Evolutionary conservation across 2,113 vertebrate species (phyloP).

Genomic region (Dipodomys stephensi): DNA sequence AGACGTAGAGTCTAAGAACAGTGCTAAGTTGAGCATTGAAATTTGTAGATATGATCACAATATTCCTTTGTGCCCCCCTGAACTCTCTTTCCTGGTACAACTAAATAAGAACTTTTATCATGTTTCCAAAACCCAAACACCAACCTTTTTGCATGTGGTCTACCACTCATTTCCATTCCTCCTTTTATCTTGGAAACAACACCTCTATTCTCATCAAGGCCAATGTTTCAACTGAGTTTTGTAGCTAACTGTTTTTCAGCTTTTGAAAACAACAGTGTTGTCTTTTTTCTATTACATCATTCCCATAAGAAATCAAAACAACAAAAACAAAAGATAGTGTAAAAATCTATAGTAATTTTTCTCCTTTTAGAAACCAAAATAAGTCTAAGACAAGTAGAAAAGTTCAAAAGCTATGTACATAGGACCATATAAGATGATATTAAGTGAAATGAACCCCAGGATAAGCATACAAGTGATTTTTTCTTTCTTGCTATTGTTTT

Average conservation of each 20-base stretch:
- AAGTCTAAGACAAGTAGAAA: too few species aligned
- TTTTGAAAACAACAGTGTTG: background rate
- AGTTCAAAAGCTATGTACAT: too few species aligned
- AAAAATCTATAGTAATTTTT: background rate
- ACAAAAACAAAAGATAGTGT: background rate
- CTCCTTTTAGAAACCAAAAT: constrained; percentile 11
- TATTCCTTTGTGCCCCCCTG: background rate
- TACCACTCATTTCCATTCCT: background rate
- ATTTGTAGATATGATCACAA: constrained; percentile 19
- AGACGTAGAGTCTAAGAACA: background rate
- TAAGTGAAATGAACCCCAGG: too few species aligned
- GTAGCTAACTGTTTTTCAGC: background rate
- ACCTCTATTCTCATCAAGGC: background rate
- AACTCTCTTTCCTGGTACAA: background rate
- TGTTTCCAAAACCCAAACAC: constrained; percentile 12
- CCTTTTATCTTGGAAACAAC: background rate
- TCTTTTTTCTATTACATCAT: background rate
- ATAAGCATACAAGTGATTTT: too few species aligned
- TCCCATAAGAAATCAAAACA: background rate
- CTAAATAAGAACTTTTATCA: background rate
- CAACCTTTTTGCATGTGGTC: background rate
- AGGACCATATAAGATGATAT: too few species aligned
- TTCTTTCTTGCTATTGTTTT: too few species aligned
- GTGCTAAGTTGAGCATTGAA: background rate
- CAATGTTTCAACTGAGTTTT: background rate